Base-by-base conservation (phyloP, 2,797 vertebrate genomes). In the Hippoglossus hippoglossus region DNA sequence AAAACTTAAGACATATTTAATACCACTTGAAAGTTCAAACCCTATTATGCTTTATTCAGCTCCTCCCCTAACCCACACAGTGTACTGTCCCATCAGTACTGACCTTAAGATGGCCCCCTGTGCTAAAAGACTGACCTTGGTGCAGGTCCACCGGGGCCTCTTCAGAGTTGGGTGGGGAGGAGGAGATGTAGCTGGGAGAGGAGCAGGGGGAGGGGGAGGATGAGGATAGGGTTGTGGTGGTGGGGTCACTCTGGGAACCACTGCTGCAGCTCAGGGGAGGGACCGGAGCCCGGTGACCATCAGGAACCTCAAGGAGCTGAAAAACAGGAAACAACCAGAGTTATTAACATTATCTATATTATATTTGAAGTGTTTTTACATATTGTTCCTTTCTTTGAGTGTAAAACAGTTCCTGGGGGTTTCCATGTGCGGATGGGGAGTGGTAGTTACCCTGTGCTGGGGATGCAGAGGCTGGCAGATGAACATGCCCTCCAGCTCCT, bases 401-500 rank as follows among this genome's bases (percentile, higher is more conserved):
- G 51, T 47, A 24, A 63, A 71, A 51, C 34, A n/a, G n/a, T 4
- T 46, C 9, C 18, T 46, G 5, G 31, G 8, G 24, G 6, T 68
- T 18, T 59, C 4, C 5, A 19, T 24, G 21, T 51, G 21, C 11
- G 44, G 21, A 9, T 49, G 2, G 21, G 2, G 11, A 25, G 25
- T 22, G 53, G 41, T 16, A 21, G 88, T 91, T 84, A 97, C 97
- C 92, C 93, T 90, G 75, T 95, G 93, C 71, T 95, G 94, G 19
- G 94, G 93, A n/a, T 95, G 93, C 0, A 90, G 91, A 44, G 94
- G 93, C 55, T 95, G 95, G 83, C 94, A 95, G 89, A 96, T 94
- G 83, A 97, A 97, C 60, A 94, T 95, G 65, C 96, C 96, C 74
- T 97, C 96, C 85, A 98, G 93, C 86, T 98, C 97, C 83, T 96